Conservation (phyloP, 2,113 vertebrate genomes). For the Cyrtonyx montezumae region DNA sequence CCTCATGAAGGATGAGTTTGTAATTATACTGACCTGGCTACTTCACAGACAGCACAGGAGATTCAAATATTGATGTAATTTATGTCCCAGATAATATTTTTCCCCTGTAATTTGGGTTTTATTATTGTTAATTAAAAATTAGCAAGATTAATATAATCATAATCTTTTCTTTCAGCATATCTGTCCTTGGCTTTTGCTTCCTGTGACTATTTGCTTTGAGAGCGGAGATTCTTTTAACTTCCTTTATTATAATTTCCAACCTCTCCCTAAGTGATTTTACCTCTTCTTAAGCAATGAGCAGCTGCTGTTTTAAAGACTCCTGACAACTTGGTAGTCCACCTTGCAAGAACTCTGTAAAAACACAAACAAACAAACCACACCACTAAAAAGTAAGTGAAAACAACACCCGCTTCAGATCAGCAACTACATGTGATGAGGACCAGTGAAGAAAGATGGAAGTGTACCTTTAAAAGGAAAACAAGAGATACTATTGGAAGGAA, state of each 20-base stretch:
- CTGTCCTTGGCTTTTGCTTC: neutral
- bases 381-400: neutral
- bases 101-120: neutral
- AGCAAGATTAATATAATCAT: neutral
- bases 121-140: neutral
- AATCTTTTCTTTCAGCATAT: neutral
- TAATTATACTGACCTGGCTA: neutral
- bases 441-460: neutral
- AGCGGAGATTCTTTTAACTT: neutral
- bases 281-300: neutral
- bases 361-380: accelerated
- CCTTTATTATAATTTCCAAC: neutral
- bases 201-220: neutral
- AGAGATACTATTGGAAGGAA: neutral
- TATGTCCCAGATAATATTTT: neutral
- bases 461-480: neutral
- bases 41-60: neutral
- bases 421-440: neutral
- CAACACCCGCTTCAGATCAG: neutral
- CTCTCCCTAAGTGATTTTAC: neutral
- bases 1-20: neutral
- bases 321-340: neutral
- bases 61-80: neutral
- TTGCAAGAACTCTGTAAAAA: neutral
- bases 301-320: neutral